Base-by-base conservation (phyloP, 1,140 invertebrate species). In the Stenopsyche tienmushanensis region DNA sequence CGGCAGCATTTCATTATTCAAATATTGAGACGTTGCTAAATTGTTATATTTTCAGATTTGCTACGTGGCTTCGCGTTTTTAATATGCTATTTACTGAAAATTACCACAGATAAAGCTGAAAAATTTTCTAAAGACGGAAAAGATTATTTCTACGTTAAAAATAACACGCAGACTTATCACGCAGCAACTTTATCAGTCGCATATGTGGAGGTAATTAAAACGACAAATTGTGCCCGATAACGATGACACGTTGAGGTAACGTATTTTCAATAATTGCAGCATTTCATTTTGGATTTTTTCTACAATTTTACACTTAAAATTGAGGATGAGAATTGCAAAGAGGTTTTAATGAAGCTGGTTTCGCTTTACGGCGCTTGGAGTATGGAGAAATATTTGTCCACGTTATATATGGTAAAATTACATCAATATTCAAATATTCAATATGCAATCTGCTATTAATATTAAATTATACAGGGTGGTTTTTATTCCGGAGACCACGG, bases 161-260 rank as follows among this genome's bases (percentile, higher is more conserved):
- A 89, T 76, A 84, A 90, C 63, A 85, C 85, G 26, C 91, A 93
- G 79, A 85, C 88, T 0, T 93, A 88, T 74, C 84, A 84, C 64
- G 89, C 89, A 3, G 80, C 85, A 29, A 82, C 82, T 49, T 75
- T 93, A 2, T 85, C 90, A 1, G 74, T 89, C 45, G 85, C 86
- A 26, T 93, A 87, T 74, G 84, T 76, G 62, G 83, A 88, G 77
- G 83, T 80, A 52, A 34, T 60, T 55, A 3, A n/a, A n/a, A n/a
- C n/a, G n/a, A n/a, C n/a, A n/a, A n/a, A n/a, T n/a, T n/a, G n/a
- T n/a, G 45, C 26, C 55, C 54, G 17, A 47, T 47, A n/a, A n/a
- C n/a, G n/a, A n/a, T n/a, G n/a, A n/a, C n/a, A n/a, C n/a, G n/a
- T 39, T 39, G 34, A 39, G n/a, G n/a, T 39, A n/a, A 39, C n/a